Evolutionary conservation across 2,797 vertebrate species (phyloP).

Genomic region (Rhabdomys pumilio): DNA sequence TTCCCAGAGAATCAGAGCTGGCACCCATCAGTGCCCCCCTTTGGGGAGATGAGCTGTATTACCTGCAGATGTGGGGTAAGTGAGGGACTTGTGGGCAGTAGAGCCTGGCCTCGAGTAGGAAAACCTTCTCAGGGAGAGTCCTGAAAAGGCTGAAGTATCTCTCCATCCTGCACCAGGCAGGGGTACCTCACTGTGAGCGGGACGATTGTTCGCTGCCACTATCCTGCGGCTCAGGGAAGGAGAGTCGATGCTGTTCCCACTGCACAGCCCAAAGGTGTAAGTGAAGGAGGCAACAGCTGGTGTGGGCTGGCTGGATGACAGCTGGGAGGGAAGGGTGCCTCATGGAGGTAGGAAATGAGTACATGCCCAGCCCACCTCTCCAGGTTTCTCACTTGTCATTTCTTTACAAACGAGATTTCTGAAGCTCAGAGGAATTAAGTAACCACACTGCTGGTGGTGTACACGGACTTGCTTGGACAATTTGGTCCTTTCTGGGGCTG

Average conservation of each 20-base stretch:
- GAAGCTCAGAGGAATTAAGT: slow-evolving; percentile 31
- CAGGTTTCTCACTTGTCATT: neutral
- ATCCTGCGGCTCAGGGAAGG: slow-evolving; percentile 89
- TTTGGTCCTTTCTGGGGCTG: neutral
- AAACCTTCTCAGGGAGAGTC: slow-evolving; percentile 11
- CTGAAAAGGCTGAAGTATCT: neutral
- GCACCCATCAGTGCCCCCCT: slow-evolving; percentile 95
- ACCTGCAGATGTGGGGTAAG: slow-evolving; percentile 98
- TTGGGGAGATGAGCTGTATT: slow-evolving; percentile 99
- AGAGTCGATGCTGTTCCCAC: slow-evolving; percentile 94
- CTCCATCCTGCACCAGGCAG: slow-evolving; percentile 90
- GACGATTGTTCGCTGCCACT: slow-evolving; percentile 94
- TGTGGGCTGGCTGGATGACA: neutral
- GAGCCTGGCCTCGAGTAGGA: neutral
- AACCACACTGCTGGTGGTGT: neutral
- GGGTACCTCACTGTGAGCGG: slow-evolving; percentile 96
- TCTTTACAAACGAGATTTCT: slow-evolving; percentile 47
- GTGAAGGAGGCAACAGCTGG: slow-evolving; percentile 61
- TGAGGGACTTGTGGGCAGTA: slow-evolving; percentile 13
- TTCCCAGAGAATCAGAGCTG: slow-evolving; percentile 98
- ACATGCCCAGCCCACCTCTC: neutral
- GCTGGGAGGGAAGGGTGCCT: slow-evolving; percentile 7
- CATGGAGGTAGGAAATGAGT: neutral
- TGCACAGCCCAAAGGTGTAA: slow-evolving; percentile 91
- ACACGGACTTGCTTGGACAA: slow-evolving; percentile 9